A percentile compares a stretch with the other conserved stretches of the same genome.
These are phyloP conservation scores for Oxystoma pomonae DNA, from an alignment of 2,888 invertebrate genomes.

Conservation along the genomic window DNA sequence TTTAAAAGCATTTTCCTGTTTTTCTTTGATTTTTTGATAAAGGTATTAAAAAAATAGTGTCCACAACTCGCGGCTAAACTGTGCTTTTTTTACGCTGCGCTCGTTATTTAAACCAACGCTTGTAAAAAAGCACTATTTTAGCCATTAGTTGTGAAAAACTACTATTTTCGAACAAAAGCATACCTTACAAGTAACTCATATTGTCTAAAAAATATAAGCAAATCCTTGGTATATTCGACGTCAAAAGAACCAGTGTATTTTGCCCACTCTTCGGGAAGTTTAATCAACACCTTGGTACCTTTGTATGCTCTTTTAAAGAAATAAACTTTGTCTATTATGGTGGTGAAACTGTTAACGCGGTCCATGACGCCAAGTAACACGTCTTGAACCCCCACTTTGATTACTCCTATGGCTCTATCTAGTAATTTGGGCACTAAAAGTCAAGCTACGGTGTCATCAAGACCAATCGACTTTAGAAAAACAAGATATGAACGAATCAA, in stretches of 20 bases:
- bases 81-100: too few relatives aligned
- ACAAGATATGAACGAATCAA: too few relatives aligned
- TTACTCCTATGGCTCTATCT: constrained; percentile 48
- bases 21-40: too few relatives aligned
- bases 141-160: too few relatives aligned
- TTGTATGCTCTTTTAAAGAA: constrained; percentile 25
- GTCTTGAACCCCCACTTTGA: constrained; percentile 48
- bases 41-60: too few relatives aligned
- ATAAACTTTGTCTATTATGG: constrained; percentile 52
- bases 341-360: constrained; percentile 54
- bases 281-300: constrained; percentile 24
- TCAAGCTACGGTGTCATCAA: too few relatives aligned
- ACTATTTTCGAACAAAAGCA: background rate
- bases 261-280: constrained; percentile 26
- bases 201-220: constrained; percentile 58
- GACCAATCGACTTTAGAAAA: too few relatives aligned
- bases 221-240: constrained; percentile 51
- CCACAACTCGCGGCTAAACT: too few relatives aligned
- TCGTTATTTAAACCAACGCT: too few relatives aligned
- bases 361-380: constrained; percentile 52
- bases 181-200: constrained; percentile 60
- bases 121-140: too few relatives aligned
- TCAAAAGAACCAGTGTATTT: constrained; percentile 41
- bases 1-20: too few relatives aligned
- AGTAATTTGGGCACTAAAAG: constrained; percentile 39